Base-by-base conservation (phyloP, 64 coral and sea anemone species). In the Astreopora myriophthalma region DNA sequence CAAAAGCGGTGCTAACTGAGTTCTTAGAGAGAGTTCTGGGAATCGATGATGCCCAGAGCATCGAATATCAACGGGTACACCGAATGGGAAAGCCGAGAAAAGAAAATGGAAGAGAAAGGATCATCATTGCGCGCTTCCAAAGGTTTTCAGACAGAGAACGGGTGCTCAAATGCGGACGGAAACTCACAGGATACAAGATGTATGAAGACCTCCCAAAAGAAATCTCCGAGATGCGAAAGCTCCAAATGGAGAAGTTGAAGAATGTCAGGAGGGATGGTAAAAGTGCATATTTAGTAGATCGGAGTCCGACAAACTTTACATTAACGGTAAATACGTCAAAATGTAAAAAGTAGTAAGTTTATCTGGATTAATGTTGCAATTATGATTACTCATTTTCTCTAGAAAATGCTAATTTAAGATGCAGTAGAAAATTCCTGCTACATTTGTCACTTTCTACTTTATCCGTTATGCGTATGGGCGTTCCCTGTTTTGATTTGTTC, bases 41-140 rank as follows among this genome's bases (percentile, higher is more conserved):
- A 19, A 9, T 82, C 16, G 78, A 82, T 5, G 49, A 82, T 32
- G 78, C 78, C 2, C 31, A 17, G n/a, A 30, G 60, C 25, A 31
- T 82, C 9, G 48, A 82, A 58, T 82, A 51, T 31, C 78, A 82
- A 82, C 49, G 78, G 20, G 78, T 82, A 31, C 78, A 85, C 34
- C 32, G 81, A 82, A 9, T 58, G 20, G n/a, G 58, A 2, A 85
- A 85, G 20, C 25, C 32, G 60, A 38, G 65, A 69, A 69, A 69
- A 3, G 27, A 69, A 69, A 69, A 69, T 69, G 65, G 24, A 69
- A 69, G 65, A 69, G 65, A 2, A 69, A 69, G 65, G 65, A 85
- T 64, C 22, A 68, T 85, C 52, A 67, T 85, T 38, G 81, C 58
- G 23, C 29, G 81, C 32, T 85, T 67, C 24, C 61, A 39, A 19